Evolutionary conservation across 2,888 invertebrate species (phyloP).

Genomic region (Pachymerium ferrugineum): DNA sequence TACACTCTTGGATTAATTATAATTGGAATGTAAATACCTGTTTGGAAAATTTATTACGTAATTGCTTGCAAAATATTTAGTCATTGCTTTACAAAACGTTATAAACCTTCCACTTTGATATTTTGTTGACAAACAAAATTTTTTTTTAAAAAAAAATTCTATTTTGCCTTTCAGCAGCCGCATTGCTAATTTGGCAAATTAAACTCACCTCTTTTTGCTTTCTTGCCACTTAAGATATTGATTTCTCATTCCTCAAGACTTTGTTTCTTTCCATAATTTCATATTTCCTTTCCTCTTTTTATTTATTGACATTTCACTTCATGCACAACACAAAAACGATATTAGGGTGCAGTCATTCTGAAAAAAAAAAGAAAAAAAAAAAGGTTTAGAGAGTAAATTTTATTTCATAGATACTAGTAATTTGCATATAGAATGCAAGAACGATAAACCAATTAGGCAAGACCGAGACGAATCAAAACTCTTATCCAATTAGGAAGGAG

Average conservation of each 20-base stretch:
- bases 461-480: background rate
- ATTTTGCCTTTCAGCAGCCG: too few relatives aligned
- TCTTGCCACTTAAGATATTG: too few relatives aligned
- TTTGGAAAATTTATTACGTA: too few relatives aligned
- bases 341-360: background rate
- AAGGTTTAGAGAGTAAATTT: background rate
- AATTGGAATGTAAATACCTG: too few relatives aligned
- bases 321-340: too few relatives aligned
- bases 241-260: background rate
- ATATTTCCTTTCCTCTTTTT: background rate
- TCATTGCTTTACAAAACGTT: too few relatives aligned
- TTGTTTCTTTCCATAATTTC: background rate
- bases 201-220: background rate
- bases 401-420: background rate
- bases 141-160: too few relatives aligned
- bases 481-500: background rate
- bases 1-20: too few relatives aligned
- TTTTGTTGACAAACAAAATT: too few relatives aligned
- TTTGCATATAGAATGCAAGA: background rate
- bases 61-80: too few relatives aligned
- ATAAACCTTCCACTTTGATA: too few relatives aligned
- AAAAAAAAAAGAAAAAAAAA: background rate
- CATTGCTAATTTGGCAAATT: too few relatives aligned
- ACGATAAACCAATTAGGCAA: background rate
- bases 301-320: background rate